These are phyloP conservation scores for Osmoderma eremita DNA, from an alignment of 2,888 invertebrate genomes.

Conservation along the genomic window DNA sequence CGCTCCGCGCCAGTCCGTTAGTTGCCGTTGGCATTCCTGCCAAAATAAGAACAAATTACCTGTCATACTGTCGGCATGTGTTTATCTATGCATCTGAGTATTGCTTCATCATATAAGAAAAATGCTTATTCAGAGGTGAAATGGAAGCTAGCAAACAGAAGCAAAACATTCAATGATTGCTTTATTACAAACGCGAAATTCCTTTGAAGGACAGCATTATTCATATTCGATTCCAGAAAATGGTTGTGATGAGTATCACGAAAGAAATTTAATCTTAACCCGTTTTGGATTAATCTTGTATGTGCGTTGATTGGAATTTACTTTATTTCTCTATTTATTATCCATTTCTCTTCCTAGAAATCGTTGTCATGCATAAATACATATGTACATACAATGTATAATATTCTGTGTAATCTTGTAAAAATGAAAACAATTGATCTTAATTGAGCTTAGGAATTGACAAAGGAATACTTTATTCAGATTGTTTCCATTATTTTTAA, in stretches of 20 bases:
- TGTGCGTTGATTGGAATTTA: no score
- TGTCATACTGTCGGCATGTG: background rate
- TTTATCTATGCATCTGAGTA: background rate
- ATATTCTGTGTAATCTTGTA: no score
- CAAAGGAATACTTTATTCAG: no score
- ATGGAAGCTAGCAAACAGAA: background rate
- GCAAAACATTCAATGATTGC: background rate
- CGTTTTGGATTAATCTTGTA: no score
- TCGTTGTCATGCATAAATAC: no score
- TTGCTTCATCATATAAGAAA: background rate
- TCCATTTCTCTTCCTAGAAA: no score
- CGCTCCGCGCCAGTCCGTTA: background rate
- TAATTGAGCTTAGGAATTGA: no score
- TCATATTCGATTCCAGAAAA: slow-evolving; percentile 1
- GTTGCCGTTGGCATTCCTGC: background rate
- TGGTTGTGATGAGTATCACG: background rate
- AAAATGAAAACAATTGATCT: no score
- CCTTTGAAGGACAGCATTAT: background rate
- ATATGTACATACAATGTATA: no score
- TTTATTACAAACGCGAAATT: background rate
- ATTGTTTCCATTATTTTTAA: no score
- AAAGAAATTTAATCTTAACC: background rate
- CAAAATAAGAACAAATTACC: slow-evolving; percentile 2
- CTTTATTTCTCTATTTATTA: no score
- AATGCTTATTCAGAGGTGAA: background rate